A percentile compares a stretch with the other conserved stretches of the same genome.
Conservation (phyloP, 2,113 vertebrate species). For the Sorex fumeus region DNA sequence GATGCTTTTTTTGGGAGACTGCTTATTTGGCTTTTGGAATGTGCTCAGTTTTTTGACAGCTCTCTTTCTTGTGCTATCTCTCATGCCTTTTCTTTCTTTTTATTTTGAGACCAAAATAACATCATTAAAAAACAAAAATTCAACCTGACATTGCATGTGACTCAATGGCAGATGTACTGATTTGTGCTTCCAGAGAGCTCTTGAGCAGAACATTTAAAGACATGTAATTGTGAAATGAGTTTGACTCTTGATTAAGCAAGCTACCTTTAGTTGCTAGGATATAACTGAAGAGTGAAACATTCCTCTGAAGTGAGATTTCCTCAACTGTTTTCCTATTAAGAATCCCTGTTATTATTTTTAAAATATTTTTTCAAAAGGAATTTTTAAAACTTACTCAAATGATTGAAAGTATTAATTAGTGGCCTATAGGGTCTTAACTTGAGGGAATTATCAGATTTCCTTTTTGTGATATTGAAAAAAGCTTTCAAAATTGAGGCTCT, state of each 20-base stretch:
- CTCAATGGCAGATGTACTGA: slow-evolving; percentile 71
- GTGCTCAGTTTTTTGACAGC: slow-evolving; percentile 76
- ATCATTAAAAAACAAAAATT: slow-evolving; percentile 77
- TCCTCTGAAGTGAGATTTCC: slow-evolving; percentile 48
- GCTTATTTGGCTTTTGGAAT: slow-evolving; percentile 80
- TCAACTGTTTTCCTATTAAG: neutral
- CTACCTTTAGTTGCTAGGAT: slow-evolving; percentile 47
- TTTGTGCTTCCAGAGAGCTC: slow-evolving; percentile 68
- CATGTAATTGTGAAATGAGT: slow-evolving; percentile 71
- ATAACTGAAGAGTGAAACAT: slow-evolving; percentile 28
- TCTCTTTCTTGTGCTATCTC: slow-evolving; percentile 74
- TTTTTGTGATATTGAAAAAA: slow-evolving; percentile 34
- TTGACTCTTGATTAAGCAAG: slow-evolving; percentile 23
- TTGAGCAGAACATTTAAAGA: slow-evolving; percentile 72
- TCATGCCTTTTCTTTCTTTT: slow-evolving; percentile 58
- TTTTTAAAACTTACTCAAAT: slow-evolving; percentile 16
- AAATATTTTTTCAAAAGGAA: slow-evolving; percentile 37
- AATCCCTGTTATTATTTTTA: slow-evolving; percentile 28
- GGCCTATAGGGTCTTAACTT: neutral
- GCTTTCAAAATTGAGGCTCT: slow-evolving; percentile 35
- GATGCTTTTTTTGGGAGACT: slow-evolving; percentile 58
- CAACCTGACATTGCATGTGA: slow-evolving; percentile 75
- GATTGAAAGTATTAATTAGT: slow-evolving; percentile 28
- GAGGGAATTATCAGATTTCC: slow-evolving; percentile 4
- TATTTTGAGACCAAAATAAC: slow-evolving; percentile 78